Base-by-base conservation (phyloP, 2,113 vertebrate species). In the Poecile atricapillus region DNA sequence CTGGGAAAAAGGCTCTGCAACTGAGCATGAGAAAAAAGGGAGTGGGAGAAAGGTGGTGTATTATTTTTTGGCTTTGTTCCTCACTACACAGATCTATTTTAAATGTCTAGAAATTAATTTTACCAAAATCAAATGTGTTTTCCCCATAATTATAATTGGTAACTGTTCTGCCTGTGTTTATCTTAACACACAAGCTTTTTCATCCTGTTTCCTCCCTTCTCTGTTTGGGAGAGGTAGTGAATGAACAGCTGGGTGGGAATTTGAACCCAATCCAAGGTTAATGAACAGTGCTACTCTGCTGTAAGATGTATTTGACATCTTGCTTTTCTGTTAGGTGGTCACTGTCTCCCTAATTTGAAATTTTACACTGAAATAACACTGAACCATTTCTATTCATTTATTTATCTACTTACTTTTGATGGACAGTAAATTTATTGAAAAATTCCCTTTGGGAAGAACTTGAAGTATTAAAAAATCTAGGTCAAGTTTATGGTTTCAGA, bases 391-490 rank as follows among this genome's bases (percentile, higher is more conserved):
- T 82, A 53, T 60, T 89, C 1, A 46, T 91, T 79, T 92, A 53
- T 92, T 86, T 87, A 60, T 80, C 53, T 79, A 30, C 7, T 67
- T 79, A 30, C 7, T 67, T 90, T 58, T 85, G 39, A 86, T 47
- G 46, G 59, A 56, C 71, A 85, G 69, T 37, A 39, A 87, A 68
- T 86, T 85, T 70, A 14, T 76, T 80, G 59, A 73, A 94, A 97
- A 94, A 80, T 10, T 90, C 43, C 79, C 75, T 86, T 70, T 69
- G 75, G 90, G 63, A 88, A 77, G 78, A 87, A 65, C 8, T 53
- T 62, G 37, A 90, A 90, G 8, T 76, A 56, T 47, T 83, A 6
- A 87, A 94, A 94, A 90, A 96, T 90, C 75, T 95, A 77, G 49
- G 82, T 90, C 82, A 88, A 80, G 53, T 88, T 83, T 64, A 58